A percentile compares a stretch with the other conserved stretches of the same genome.
Evolutionary conservation across 2,113 vertebrate species (phyloP).

Genomic region (Burhinus oedicnemus): DNA sequence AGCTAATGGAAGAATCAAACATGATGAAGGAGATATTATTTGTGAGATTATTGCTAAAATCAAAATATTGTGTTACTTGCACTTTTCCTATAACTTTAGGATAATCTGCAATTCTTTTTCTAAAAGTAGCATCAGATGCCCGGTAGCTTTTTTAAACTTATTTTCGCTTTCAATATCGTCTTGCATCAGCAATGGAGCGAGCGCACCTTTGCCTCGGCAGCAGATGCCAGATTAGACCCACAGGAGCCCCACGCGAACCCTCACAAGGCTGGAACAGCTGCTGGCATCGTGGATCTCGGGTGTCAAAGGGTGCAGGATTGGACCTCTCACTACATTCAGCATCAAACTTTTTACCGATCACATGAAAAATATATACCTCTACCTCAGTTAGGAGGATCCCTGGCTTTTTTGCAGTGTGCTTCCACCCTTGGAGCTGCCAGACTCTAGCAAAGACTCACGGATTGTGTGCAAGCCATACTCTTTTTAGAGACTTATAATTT

Average conservation of each 20-base stretch:
- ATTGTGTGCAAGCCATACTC: background rate
- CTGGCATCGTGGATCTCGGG: background rate
- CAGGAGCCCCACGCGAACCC: background rate
- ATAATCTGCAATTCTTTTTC: background rate
- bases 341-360: background rate
- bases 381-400: background rate
- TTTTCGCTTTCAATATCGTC: background rate
- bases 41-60: background rate
- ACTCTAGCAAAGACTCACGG: background rate
- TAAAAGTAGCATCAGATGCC: background rate
- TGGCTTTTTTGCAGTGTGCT: background rate
- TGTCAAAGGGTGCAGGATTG: background rate
- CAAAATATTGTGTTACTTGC: background rate
- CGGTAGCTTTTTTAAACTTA: background rate
- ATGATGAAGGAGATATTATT: background rate
- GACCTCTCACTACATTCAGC: background rate
- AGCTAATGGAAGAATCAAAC: background rate
- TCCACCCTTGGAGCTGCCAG: background rate
- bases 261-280: background rate
- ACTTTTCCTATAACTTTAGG: background rate
- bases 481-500: background rate
- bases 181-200: background rate
- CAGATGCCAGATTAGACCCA: background rate
- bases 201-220: background rate
- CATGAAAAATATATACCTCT: background rate